Percentiles rank a stretch among this genome's conserved stretches.
These are phyloP conservation scores for Patella caerulea DNA, from an alignment of 2,888 invertebrate species.

Conservation along the genomic window DNA sequence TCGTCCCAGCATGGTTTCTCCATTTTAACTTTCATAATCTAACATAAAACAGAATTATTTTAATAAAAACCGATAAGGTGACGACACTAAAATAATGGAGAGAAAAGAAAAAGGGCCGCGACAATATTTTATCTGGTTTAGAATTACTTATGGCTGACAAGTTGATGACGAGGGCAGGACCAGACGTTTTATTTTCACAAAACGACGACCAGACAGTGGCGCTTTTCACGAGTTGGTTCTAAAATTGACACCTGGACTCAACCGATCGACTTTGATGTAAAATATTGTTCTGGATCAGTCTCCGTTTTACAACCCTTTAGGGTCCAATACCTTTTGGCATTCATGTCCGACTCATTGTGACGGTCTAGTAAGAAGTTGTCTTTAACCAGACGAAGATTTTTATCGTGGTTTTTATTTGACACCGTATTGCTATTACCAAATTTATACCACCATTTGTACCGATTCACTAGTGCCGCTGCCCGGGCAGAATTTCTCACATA, in stretches of 20 bases:
- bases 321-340: not conserved
- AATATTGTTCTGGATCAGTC: not conserved
- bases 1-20: too few species aligned
- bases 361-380: too few species aligned
- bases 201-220: not conserved
- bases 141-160: not conserved
- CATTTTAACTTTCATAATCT: too few species aligned
- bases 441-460: too few species aligned
- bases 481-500: too few species aligned
- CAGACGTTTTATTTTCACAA: not conserved
- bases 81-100: not conserved
- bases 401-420: too few species aligned
- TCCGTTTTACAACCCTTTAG: conserved; percentile 2
- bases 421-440: too few species aligned
- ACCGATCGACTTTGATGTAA: not conserved
- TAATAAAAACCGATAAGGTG: too few species aligned
- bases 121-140: not conserved
- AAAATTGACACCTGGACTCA: not conserved
- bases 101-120: not conserved
- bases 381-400: too few species aligned
- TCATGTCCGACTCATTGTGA: not conserved
- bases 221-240: not conserved
- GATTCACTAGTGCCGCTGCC: too few species aligned
- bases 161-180: not conserved
- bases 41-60: too few species aligned